Evolutionary conservation across 2,113 vertebrate genomes (phyloP).

Genomic region (Paramormyrops kingsleyae): DNA sequence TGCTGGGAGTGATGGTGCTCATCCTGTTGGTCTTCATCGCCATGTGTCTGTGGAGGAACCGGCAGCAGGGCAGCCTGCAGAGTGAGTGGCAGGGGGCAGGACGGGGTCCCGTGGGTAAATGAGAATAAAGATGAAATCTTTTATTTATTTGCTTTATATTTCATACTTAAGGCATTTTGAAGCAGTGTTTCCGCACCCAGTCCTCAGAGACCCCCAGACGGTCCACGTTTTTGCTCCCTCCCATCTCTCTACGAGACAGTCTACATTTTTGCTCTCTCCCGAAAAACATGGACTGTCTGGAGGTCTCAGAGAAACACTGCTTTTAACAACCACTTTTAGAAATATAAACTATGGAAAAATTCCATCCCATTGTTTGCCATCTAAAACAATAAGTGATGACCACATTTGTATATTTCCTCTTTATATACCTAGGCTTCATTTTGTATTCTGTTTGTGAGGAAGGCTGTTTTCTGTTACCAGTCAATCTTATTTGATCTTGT

Average conservation of each 20-base stretch:
- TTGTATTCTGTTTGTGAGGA: background rate
- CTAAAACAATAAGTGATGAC: background rate
- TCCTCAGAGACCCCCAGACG: background rate
- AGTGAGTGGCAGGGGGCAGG: conserved; percentile 64
- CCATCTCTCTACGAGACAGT: background rate
- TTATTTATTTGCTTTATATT: background rate
- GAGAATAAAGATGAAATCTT: background rate
- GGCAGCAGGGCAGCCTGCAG: conserved; percentile 79
- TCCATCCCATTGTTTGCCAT: background rate
- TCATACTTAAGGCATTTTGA: background rate
- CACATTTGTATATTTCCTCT: background rate
- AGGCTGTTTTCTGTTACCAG: background rate
- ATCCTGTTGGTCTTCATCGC: conserved; percentile 87
- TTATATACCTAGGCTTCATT: background rate
- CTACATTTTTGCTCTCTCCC: background rate
- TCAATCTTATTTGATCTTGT: background rate
- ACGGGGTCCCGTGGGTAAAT: background rate
- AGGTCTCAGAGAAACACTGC: background rate
- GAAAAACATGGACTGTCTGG: background rate
- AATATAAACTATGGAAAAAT: background rate
- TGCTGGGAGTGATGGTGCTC: conserved; percentile 87
- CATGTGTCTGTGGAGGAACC: conserved; percentile 92
- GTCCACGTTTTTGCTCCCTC: background rate
- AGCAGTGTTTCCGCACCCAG: background rate
- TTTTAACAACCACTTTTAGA: background rate